Evolutionary conservation across 2,888 invertebrate species (phyloP), one percentile per base, ranked within the genome.

Genomic region (Lepidochitona cinerea): DNA sequence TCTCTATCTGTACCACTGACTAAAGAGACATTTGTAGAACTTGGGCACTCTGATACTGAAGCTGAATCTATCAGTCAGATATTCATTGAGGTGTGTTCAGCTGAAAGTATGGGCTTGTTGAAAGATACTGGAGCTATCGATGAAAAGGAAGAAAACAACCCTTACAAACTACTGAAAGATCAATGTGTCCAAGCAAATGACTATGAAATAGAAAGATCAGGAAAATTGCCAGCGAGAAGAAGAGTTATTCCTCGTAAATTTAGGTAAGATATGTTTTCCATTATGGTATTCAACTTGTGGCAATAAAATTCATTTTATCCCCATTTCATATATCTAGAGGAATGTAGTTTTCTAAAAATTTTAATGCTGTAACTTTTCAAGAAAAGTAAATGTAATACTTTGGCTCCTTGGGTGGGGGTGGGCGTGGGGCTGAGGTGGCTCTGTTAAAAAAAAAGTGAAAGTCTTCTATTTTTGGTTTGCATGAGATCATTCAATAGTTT

Each of bases 161-260:
- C 59, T 14, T 9, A 4, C 0, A 68, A 37, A 29, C 65, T 23
- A 29, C 18, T 29, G 18, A 73, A 41, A 6, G 54, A 73, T 9
- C 72, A 59, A 29, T 23, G 82, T 18, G 77, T 87, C 18, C 87
- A 87, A 75, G 86, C 85, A 7, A 87, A 87, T 80, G 86, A 86
- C 70, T 86, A 87, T 79, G 87, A 87, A 49, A 87, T 87, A 70
- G 87, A 87, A 54, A 73, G 83, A n/a, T 87, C 87, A 23, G 87
- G 88, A 29, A 79, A 75, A 49, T 75, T 87, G n/a, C 88, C 88
- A 35, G 81, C 84, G 32, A 80, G 88, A 52, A 84, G 81, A 73
- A 81, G 87, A 69, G 77, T 85, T 36, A 84, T 88, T 64, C 88
- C 88, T 23, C 77, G 81, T 52, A 88, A 87, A 72, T 88, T 87